A percentile compares a stretch with the other conserved stretches of the same genome.
Conservation (phyloP, 2,113 vertebrate species). For the Dicentrarchus labrax region DNA sequence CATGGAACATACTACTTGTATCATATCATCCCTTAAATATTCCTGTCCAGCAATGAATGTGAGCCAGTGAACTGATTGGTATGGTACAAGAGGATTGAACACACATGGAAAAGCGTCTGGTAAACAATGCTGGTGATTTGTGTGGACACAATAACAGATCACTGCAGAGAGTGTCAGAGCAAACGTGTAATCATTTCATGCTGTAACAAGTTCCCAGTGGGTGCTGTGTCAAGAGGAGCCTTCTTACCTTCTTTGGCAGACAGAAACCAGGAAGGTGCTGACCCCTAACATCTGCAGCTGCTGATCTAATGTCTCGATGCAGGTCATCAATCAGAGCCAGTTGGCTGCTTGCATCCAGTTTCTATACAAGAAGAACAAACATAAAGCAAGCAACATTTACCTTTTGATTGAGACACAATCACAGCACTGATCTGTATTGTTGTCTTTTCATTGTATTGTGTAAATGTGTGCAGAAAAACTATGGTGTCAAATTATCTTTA, state of each 20-base stretch:
- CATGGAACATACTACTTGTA: background rate
- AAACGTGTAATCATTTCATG: background rate
- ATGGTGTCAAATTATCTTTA: background rate
- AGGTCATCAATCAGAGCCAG: conserved; percentile 95
- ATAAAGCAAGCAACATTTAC: background rate
- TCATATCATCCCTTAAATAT: background rate
- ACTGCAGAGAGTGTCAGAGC: background rate
- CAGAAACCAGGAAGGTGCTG: conserved; percentile 96
- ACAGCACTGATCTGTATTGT: background rate
- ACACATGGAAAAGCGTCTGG: background rate
- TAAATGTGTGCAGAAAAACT: background rate
- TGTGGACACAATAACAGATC: background rate
- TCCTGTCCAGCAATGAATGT: background rate
- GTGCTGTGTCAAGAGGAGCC: background rate
- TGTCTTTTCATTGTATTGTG: conserved; percentile 1
- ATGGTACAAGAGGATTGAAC: background rate
- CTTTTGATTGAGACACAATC: background rate
- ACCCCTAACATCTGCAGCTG: conserved; percentile 91
- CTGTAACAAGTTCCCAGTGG: background rate
- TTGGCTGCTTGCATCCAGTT: conserved; percentile 96
- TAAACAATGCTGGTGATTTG: background rate
- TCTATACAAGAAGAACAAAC: conserved; percentile 81
- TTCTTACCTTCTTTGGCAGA: conserved; percentile 95
- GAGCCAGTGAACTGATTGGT: background rate
- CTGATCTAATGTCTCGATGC: conserved; percentile 92